Conservation (phyloP, 1,140 invertebrate species). For the Wiebesia pumilae region DNA sequence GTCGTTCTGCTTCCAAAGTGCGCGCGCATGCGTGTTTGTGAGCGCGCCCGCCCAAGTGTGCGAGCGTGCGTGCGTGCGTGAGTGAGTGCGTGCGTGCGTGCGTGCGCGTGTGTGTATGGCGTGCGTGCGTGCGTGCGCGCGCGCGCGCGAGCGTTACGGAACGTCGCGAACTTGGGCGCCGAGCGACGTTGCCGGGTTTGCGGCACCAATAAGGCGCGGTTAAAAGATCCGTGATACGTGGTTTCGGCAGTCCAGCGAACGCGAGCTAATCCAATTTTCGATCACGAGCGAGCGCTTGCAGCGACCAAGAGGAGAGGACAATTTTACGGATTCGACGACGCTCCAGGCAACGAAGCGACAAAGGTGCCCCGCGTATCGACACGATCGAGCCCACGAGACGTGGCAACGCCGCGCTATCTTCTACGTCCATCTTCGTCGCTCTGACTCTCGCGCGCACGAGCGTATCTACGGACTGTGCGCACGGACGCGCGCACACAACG, state of each 20-base stretch:
- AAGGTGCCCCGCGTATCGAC: constrained; percentile 1
- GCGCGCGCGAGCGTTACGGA: constrained; percentile 56
- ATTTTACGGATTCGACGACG: background rate
- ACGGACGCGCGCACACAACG: too few species aligned
- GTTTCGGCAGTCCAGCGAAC: too few species aligned
- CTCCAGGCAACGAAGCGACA: background rate
- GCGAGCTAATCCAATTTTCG: background rate
- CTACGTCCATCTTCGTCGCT: constrained; percentile 25
- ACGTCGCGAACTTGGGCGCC: constrained; percentile 55
- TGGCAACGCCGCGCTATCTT: constrained; percentile 65
- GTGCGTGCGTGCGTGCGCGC: constrained; percentile 26
- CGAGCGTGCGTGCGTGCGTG: background rate
- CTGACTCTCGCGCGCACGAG: background rate
- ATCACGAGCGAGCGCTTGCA: background rate
- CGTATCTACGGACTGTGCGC: background rate
- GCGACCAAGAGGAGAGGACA: background rate
- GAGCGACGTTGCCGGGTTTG: constrained; percentile 52
- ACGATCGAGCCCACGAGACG: constrained; percentile 56
- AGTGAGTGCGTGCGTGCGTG: background rate
- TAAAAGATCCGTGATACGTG: background rate
- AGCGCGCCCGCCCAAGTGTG: background rate
- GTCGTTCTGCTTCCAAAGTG: too few species aligned
- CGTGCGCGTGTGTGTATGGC: background rate
- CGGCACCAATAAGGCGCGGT: constrained; percentile 46
- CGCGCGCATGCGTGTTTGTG: too few species aligned